Base-by-base conservation (phyloP, 2,888 invertebrate species). In the Congeria kusceri region DNA sequence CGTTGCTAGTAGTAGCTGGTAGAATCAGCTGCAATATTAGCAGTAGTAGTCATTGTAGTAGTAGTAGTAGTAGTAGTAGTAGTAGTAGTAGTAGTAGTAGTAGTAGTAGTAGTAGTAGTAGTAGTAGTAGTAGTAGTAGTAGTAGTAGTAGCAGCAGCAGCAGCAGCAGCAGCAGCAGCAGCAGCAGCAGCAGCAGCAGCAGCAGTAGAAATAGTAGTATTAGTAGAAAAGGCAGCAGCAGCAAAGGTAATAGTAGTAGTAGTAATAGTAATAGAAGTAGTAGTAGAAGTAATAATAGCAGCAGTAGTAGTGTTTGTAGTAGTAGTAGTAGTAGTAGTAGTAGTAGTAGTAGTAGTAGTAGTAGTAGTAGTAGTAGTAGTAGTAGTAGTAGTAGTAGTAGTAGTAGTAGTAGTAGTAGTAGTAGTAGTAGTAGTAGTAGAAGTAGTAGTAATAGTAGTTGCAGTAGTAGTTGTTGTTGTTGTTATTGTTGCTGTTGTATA, bases 51-150 rank as follows among this genome's bases (percentile, higher is more conserved):
- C n/a, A n/a, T n/a, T n/a, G n/a, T n/a, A n/a, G n/a, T n/a, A n/a
- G n/a, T n/a, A n/a, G n/a, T n/a, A n/a, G n/a, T 46, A 15, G 46
- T 46, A 46, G 46, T 46, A 46, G 46, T 46, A 46, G 46, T 46
- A 15, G 46, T 46, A 46, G 46, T 46, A 46, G 15, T 46, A 46
- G 46, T 46, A 46, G 46, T 46, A 46, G 46, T 46, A 46, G 46
- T 46, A 46, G 46, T 46, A 46, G 46, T 46, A 46, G 46, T 46
- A 46, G 46, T 46, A 46, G 46, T 46, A 46, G 46, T 46, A 46
- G 46, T 46, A 46, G 46, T 46, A 46, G 46, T 46, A 46, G 46
- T 15, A 46, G 46, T 46, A 46, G 46, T 46, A 15, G 46, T 46
- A 46, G 46, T 46, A 46, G 46, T 46, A 46, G 46, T 46, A 15